Conservation (phyloP, 64 coral and sea anemone genomes). For the Montipora sp. region DNA sequence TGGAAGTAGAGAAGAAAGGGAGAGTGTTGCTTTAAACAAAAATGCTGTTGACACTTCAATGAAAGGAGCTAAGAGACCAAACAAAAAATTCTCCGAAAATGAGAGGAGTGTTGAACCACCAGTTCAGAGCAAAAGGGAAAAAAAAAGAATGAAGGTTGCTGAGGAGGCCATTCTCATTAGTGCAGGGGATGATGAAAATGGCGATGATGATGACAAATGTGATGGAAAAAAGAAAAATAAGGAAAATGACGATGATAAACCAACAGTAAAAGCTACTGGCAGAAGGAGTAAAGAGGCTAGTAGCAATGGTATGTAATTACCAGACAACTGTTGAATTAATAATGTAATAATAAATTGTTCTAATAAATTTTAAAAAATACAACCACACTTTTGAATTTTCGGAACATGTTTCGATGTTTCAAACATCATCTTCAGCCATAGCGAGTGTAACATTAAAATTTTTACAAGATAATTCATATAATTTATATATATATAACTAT, state of each 20-base stretch:
- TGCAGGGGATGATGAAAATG: neutral
- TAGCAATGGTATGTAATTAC: neutral
- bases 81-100: neutral
- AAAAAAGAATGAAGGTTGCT: neutral
- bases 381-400: too few relatives aligned
- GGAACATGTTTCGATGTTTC: too few relatives aligned
- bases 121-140: neutral
- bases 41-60: neutral
- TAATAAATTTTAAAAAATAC: too few relatives aligned
- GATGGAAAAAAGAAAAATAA: neutral
- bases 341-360: too few relatives aligned
- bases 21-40: neutral
- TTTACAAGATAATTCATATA: too few relatives aligned
- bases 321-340: neutral
- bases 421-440: too few relatives aligned
- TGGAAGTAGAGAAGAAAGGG: neutral
- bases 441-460: too few relatives aligned
- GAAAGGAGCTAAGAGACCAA: constrained; percentile 4
- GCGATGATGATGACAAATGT: neutral
- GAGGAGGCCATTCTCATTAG: neutral
- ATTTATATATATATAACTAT: too few relatives aligned
- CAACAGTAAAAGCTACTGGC: neutral
- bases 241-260: constrained; percentile 2
- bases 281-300: neutral
- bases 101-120: neutral